These are phyloP conservation scores for Leucoptera coffeella DNA, from an alignment of 2,888 invertebrate species.

Conservation along the genomic window DNA sequence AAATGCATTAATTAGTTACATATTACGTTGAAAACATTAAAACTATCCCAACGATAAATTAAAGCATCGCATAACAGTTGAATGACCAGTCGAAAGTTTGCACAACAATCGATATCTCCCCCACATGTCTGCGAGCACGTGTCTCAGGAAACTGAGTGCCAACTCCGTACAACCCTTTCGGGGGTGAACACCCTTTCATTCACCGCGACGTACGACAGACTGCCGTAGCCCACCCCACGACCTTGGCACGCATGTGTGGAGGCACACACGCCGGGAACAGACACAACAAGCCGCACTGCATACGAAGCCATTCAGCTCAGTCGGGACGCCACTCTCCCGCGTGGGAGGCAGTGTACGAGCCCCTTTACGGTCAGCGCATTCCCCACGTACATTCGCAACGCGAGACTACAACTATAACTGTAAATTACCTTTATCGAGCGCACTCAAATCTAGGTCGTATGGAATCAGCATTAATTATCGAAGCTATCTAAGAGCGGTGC, in stretches of 20 bases:
- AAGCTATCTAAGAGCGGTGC: conserved; percentile 47
- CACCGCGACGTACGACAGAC: too few species aligned
- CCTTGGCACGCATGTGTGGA: conserved; percentile 34
- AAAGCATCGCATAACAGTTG: too few species aligned
- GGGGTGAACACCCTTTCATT: conserved; percentile 34
- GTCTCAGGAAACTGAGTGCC: too few species aligned
- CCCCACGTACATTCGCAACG: conserved; percentile 46
- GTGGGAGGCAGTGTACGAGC: conserved; percentile 41
- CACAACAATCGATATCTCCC: conserved; percentile 2
- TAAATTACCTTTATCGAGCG: conserved; percentile 50
- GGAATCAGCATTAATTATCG: conserved; percentile 54
- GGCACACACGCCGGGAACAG: too few species aligned
- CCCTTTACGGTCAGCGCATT: conserved; percentile 36
- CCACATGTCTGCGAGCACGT: conserved; percentile 8
- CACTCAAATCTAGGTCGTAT: conserved; percentile 48
- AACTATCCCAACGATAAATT: too few species aligned
- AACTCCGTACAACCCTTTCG: conserved; percentile 34
- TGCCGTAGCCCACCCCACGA: too few species aligned
- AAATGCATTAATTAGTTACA: too few species aligned
- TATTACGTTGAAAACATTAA: too few species aligned
- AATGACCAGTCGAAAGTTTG: too few species aligned
- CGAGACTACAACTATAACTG: conserved; percentile 51
- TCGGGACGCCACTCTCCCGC: conserved; percentile 12
- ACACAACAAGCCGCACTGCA: too few species aligned
- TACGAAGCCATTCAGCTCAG: conserved; percentile 11